Percentiles rank a stretch among this genome's conserved stretches.
These are phyloP conservation scores for Turritopsis rubra DNA, from an alignment of 30 jellyfish, hydroid and myxozoan species.

Conservation along the genomic window DNA sequence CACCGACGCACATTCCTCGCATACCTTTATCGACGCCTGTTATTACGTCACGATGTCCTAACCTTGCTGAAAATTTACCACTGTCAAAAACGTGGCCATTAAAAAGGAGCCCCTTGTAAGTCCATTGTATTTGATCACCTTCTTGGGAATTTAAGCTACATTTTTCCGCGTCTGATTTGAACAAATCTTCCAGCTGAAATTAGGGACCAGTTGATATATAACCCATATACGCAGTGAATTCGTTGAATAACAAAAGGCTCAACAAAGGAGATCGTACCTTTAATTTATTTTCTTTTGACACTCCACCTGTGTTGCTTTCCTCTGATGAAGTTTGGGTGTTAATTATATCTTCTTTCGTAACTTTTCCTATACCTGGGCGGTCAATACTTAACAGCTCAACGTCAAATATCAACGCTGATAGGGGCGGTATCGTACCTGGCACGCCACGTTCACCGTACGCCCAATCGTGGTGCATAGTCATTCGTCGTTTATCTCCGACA, in stretches of 20 bases:
- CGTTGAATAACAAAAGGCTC: no score
- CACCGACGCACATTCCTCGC: conserved; percentile 31
- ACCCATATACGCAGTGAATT: no score
- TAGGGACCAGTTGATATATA: background rate
- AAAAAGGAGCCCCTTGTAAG: background rate
- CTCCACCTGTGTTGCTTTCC: conserved; percentile 19
- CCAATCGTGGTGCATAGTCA: conserved; percentile 42
- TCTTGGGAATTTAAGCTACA: conserved; percentile 17
- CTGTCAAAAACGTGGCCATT: conserved; percentile 6
- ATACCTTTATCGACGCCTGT: conserved; percentile 23
- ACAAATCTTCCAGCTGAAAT: conserved; percentile 16
- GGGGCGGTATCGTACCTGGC: conserved; percentile 41
- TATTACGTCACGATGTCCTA: conserved; percentile 17
- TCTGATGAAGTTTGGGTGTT: conserved; percentile 1
- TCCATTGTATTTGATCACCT: conserved; percentile 15
- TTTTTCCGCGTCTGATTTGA: conserved; percentile 8
- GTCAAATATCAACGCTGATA: conserved; percentile 32
- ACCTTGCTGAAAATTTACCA: background rate
- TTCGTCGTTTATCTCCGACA: conserved; percentile 43
- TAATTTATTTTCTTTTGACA: conserved; percentile 33
- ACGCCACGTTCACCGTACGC: conserved; percentile 40
- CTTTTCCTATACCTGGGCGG: conserved; percentile 25
- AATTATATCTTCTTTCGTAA: background rate
- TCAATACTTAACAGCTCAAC: conserved; percentile 44
- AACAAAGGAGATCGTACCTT: conserved; percentile 2